Evolutionary conservation across 2,797 vertebrate genomes (phyloP), one percentile per base, ranked within the genome.

Genomic region (Chlorospingus flavigularis): DNA sequence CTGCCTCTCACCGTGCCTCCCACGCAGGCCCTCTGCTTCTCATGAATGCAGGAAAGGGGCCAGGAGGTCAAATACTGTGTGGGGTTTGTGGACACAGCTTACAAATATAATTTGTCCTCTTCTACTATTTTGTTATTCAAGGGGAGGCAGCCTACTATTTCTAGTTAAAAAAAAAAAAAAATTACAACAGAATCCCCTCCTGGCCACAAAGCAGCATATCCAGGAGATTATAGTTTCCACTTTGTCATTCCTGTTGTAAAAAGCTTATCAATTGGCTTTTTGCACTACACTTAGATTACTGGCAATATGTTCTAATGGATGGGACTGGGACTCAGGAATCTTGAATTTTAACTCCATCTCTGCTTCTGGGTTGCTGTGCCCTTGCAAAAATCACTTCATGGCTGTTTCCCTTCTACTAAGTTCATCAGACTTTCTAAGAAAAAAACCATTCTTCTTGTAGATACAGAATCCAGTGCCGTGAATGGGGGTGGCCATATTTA

Each of bases 241-340:
- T 94, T 94, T 87, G 81, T 77, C 84, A 85, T 85, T 50, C 72
- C 61, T 74, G 42, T 77, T 94, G 86, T 84, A 94, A 91, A 96
- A 96, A 75, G 39, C 85, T 94, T 95, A 90, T 92, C 89, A 90
- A 72, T 5, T 83, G 90, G 31, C 62, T 92, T 70, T 86, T 94
- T 90, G 79, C 51, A 54, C 76, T 90, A 54, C 42, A 45, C 76
- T 90, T 87, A 87, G 68, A 77, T 93, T 94, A 74, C 61, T 67
- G 37, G 80, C 51, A 60, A 3, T 58, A 50, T 85, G 57, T 85
- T 89, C 75, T 94, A 85, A 93, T 82, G 71, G 80, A 62, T 55
- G 61, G 77, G 39, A 82, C 43, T 54, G 28, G 48, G 54, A 70
- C 18, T 88, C n/a, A 16, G 55, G 40, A 90, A 77, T 60, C 53